Evolutionary conservation across 2,888 invertebrate species (phyloP).

Genomic region (Ernsta delagoae): DNA sequence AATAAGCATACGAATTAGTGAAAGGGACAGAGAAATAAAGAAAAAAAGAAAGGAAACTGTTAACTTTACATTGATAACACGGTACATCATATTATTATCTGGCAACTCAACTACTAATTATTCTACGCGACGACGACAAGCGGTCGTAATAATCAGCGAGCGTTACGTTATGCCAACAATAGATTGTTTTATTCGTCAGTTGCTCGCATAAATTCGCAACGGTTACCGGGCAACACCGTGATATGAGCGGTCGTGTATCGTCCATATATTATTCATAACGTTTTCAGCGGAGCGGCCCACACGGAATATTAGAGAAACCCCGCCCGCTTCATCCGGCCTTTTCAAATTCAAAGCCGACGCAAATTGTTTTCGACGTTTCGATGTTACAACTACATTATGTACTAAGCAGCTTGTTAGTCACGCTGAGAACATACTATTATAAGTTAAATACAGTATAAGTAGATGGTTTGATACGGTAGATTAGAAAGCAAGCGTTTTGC

Average conservation of each 20-base stretch:
- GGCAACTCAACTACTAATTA: no score
- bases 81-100: no score
- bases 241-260: constrained; percentile 27
- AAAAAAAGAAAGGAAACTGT: no score
- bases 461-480: no score
- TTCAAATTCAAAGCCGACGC: constrained; percentile 74
- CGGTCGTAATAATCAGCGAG: neutral
- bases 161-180: constrained; percentile 1
- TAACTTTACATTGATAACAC: no score
- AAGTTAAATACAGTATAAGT: no score
- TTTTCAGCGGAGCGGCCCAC: constrained; percentile 66
- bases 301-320: constrained; percentile 80
- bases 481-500: no score
- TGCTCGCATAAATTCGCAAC: constrained; percentile 6
- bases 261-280: constrained; percentile 37
- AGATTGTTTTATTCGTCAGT: constrained; percentile 5
- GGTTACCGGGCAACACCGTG: constrained; percentile 23
- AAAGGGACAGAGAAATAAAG: no score
- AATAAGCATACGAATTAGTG: no score
- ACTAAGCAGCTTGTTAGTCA: neutral
- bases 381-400: constrained; percentile 36
- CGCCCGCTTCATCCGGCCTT: constrained; percentile 66
- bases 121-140: neutral
- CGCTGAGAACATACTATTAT: neutral
- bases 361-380: constrained; percentile 70